Evolutionary conservation across 2,888 invertebrate genomes (phyloP).

Genomic region (Cheiracanthium punctorium): DNA sequence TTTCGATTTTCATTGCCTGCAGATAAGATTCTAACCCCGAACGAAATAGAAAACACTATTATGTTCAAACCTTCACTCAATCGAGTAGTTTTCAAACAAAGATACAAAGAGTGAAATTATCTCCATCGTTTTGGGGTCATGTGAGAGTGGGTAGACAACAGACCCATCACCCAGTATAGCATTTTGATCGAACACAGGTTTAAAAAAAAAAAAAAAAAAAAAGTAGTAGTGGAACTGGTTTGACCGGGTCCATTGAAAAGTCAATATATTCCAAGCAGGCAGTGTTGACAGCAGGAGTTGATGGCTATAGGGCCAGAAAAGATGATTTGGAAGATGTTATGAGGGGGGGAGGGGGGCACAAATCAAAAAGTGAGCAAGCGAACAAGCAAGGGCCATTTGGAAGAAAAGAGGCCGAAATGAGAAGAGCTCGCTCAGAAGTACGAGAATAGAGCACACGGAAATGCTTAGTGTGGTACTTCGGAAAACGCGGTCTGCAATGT

Average conservation of each 20-base stretch:
- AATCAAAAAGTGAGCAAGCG: not conserved
- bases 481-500: too few relatives aligned
- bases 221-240: constrained; percentile 47
- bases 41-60: not conserved
- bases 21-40: not conserved
- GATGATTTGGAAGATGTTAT: not conserved
- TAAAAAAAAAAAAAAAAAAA: too few relatives aligned
- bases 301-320: not conserved
- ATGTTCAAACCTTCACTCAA: not conserved
- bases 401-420: not conserved
- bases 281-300: constrained; percentile 46
- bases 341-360: not conserved
- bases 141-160: constrained; percentile 15
- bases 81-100: constrained; percentile 2
- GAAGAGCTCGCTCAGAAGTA: too few relatives aligned
- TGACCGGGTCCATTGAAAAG: constrained; percentile 55
- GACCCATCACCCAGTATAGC: constrained; percentile 29
- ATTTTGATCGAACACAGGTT: constrained; percentile 32
- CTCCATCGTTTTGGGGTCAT: constrained; percentile 13
- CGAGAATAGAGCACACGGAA: too few relatives aligned
- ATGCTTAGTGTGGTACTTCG: too few relatives aligned
- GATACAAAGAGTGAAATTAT: constrained; percentile 10
- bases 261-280: constrained; percentile 51
- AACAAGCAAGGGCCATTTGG: not conserved
- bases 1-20: not conserved